Evolutionary conservation across 2,113 vertebrate species (phyloP).

Genomic region (Channa argus): DNA sequence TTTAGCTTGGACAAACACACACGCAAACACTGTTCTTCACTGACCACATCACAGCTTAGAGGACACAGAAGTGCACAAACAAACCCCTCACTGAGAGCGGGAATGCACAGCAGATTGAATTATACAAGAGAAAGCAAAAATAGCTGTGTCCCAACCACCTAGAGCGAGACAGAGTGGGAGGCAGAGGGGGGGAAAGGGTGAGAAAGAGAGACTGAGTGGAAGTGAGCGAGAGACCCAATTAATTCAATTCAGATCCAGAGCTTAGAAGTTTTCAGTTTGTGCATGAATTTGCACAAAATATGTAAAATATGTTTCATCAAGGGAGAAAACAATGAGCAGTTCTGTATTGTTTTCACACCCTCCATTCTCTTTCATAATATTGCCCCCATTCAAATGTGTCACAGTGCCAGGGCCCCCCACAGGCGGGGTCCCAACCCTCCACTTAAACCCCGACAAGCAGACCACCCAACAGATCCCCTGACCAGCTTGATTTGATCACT

Average conservation of each 20-base stretch:
- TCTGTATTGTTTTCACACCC: conserved; percentile 30
- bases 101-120: conserved; percentile 74
- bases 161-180: conserved; percentile 29
- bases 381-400: conserved; percentile 62
- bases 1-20: conserved; percentile 28
- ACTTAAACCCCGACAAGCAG: conserved; percentile 69
- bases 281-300: conserved; percentile 1
- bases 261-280: background rate
- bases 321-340: conserved; percentile 10
- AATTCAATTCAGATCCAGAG: conserved; percentile 9
- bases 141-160: conserved; percentile 67
- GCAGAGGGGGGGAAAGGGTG: conserved; percentile 32
- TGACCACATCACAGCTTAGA: conserved; percentile 39
- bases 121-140: conserved; percentile 77
- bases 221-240: conserved; percentile 19
- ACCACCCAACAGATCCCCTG: conserved; percentile 72
- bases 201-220: conserved; percentile 7
- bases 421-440: conserved; percentile 53
- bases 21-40: conserved; percentile 1
- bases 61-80: conserved; percentile 57
- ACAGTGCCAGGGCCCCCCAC: conserved; percentile 67
- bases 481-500: conserved; percentile 37
- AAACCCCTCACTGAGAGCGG: conserved; percentile 52
- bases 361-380: conserved; percentile 47
- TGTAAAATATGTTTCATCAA: background rate